phyloP scores from a whole-genome alignment of 2,797 vertebrate genomes.

The Lutjanus campechanus region DNA sequence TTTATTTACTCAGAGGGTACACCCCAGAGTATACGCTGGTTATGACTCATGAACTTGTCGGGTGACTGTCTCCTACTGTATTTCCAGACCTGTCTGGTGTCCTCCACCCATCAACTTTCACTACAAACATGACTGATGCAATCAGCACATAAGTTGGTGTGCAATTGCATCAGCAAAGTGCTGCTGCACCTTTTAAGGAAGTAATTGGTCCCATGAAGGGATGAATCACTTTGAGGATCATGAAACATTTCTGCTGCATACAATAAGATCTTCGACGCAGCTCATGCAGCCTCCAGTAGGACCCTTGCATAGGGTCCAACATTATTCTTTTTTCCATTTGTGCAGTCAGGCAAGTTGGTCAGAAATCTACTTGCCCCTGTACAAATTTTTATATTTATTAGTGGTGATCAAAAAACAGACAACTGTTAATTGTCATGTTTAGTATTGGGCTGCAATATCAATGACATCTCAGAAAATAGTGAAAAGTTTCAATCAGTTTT shows the following conservation, averaged over 20 bases:
- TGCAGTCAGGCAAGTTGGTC: too few species aligned
- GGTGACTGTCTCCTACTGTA: background rate
- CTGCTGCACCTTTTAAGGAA: background rate
- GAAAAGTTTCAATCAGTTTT: too few species aligned
- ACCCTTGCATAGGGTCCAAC: too few species aligned
- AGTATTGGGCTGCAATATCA: too few species aligned
- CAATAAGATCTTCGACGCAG: background rate
- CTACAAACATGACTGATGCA: background rate
- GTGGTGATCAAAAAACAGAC: too few species aligned
- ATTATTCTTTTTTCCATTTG: too few species aligned
- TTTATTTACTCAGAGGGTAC: background rate
- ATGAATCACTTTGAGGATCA: background rate
- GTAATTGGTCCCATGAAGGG: background rate
- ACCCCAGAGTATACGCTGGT: background rate
- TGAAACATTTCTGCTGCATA: background rate
- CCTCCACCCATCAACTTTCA: background rate
- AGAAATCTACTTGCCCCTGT: too few species aligned
- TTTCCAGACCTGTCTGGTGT: background rate
- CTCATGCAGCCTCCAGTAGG: background rate
- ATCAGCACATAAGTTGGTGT: too few species aligned
- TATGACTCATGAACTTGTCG: background rate
- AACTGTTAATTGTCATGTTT: too few species aligned
- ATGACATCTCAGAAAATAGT: too few species aligned
- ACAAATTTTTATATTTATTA: too few species aligned
- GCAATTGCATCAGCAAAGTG: background rate